These are phyloP conservation scores for Calidris pugnax DNA, from an alignment of 2,113 vertebrate genomes.

Conservation along the genomic window DNA sequence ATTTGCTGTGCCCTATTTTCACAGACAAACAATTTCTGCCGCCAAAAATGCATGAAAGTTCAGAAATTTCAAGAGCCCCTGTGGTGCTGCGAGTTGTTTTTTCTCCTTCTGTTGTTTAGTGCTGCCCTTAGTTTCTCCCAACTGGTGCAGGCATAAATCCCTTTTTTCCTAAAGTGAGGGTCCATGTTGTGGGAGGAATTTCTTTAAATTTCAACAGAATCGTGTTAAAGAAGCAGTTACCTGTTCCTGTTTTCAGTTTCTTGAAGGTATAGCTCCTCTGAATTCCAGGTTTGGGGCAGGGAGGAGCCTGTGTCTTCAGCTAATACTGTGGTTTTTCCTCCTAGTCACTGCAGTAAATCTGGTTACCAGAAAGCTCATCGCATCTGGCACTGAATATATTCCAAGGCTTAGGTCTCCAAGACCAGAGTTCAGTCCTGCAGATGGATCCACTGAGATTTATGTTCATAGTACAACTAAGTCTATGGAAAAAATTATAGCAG, in stretches of 20 bases:
- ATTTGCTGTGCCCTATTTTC: slow-evolving; percentile 26
- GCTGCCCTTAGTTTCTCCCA: neutral
- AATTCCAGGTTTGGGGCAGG: neutral
- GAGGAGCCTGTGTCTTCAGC: neutral
- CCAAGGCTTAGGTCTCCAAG: neutral
- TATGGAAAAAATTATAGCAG: neutral
- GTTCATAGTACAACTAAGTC: neutral
- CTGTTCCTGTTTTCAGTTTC: neutral
- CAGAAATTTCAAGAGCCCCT: neutral
- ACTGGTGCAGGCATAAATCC: neutral
- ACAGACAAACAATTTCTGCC: neutral
- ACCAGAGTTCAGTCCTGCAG: neutral
- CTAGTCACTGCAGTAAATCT: neutral
- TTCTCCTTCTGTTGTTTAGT: neutral
- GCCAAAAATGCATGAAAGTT: neutral
- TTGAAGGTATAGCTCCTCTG: neutral
- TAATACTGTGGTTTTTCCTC: neutral
- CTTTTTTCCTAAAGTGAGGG: neutral
- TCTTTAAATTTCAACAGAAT: neutral
- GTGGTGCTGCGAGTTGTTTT: neutral
- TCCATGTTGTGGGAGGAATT: neutral
- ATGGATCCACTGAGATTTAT: neutral
- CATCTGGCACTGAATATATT: neutral
- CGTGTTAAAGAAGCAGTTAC: neutral
- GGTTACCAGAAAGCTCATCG: neutral